A percentile compares a stretch with the other conserved stretches of the same genome.
Evolutionary conservation across 1,140 invertebrate species (phyloP).

Genomic region (Probaryconus sp.): DNA sequence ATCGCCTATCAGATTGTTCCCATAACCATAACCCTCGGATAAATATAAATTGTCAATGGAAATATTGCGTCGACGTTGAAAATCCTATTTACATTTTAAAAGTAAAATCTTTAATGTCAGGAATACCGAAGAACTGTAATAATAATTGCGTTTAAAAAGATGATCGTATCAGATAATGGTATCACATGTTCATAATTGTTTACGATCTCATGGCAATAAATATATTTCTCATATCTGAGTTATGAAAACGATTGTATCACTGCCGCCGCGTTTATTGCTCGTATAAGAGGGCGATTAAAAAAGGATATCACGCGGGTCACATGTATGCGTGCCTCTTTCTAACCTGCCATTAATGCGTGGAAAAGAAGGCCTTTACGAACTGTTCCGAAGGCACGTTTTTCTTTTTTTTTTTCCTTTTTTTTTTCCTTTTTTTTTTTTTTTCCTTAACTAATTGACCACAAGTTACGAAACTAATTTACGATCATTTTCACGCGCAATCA

Average conservation of each 20-base stretch:
- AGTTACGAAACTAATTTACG: constrained; percentile 39
- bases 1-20: no score
- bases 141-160: constrained; percentile 36
- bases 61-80: no score
- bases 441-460: constrained; percentile 27
- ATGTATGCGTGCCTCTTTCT: constrained; percentile 33
- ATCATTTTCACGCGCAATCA: constrained; percentile 42
- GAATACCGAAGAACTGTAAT: constrained; percentile 43
- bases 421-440: no score
- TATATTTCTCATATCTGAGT: constrained; percentile 43
- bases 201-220: constrained; percentile 36
- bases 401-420: no score
- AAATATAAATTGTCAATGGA: no score
- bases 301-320: constrained; percentile 34
- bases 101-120: no score
- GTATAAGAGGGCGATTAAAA: constrained; percentile 33
- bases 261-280: constrained; percentile 16
- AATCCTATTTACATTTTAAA: no score
- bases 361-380: constrained; percentile 24
- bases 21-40: no score
- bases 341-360: constrained; percentile 2
- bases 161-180: constrained; percentile 30
- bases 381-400: constrained; percentile 12
- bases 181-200: constrained; percentile 46
- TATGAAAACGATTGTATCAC: constrained; percentile 48